Base-by-base conservation (phyloP, 2,888 invertebrate genomes). In the Stenotaenia linearis region DNA sequence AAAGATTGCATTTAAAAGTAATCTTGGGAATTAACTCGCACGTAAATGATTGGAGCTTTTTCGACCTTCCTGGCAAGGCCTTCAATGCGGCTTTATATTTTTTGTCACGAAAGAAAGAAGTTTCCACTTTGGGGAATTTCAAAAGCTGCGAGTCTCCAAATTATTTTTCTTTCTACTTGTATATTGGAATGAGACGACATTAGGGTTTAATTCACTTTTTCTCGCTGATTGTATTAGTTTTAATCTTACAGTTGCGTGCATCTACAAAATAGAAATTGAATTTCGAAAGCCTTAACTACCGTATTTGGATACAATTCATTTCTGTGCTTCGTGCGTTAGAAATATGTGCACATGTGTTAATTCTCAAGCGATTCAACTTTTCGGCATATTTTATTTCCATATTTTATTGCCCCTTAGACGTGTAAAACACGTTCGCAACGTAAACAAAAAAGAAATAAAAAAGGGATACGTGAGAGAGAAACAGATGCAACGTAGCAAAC, bases 41-140 rank as follows among this genome's bases (percentile, higher is more conserved):
- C 69, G 69, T 69, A 69, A 69, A 69, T 69, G 69, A 69, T 69
- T 69, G 69, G 50, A 69, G 69, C 69, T 25, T 69, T 28, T 69
- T 28, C 25, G n/a, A 6, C 69, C 69, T 28, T 50, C 50, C 50
- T 18, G 15, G 21, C 50, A 50, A 50, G 7, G 18, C 50, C 50
- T 50, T 50, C 25, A 69, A 69, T 69, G 28, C 25, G 25, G 15
- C n/a, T 28, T 69, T 25, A 7, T 15, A 23, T 69, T 69, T 69
- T 69, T 28, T 28, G 25, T 6, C 69, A 28, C 69, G 25, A 25
- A 69, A 69, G 69, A 69, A 50, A 50, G 1, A 50, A 50, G 25
- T 69, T 69, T 69, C 69, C 69, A 69, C 69, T 28, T 69, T 69
- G n/a, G 69, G 25, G 69, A 69, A 69, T 69, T 28, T 25, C 69